Conservation (phyloP, 2,888 invertebrate species). For the Tetramorium bicarinatum region DNA sequence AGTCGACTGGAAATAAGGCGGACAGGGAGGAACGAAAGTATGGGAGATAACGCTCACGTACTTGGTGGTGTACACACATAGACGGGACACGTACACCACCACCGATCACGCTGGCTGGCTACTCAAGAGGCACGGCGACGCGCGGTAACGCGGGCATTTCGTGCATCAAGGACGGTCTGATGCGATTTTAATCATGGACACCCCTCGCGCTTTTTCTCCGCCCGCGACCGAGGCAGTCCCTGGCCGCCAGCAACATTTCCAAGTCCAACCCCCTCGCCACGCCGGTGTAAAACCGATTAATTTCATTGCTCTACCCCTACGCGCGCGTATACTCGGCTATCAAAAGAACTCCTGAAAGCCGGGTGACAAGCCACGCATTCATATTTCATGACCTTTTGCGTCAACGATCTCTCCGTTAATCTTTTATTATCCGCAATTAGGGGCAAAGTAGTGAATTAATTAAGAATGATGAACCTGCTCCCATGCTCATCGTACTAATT, state of each 20-base stretch:
- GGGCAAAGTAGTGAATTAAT: conserved; percentile 54
- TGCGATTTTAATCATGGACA: conserved; percentile 80
- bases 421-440: conserved; percentile 54
- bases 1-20: conserved; percentile 63
- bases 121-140: conserved; percentile 58
- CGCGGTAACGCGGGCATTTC: conserved; percentile 79
- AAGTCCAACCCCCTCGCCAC: conserved; percentile 71
- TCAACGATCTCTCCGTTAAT: conserved; percentile 52
- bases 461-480: conserved; percentile 27
- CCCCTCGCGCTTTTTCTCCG: conserved; percentile 72
- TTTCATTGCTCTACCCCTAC: conserved; percentile 60
- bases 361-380: conserved; percentile 63
- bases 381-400: conserved; percentile 64
- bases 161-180: conserved; percentile 80
- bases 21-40: conserved; percentile 64
- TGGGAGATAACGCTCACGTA: conserved; percentile 61
- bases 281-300: conserved; percentile 75
- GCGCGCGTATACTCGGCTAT: conserved; percentile 45
- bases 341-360: conserved; percentile 65
- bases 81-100: conserved; percentile 16
- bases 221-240: conserved; percentile 56
- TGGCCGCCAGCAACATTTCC: conserved; percentile 59
- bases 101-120: conserved; percentile 33
- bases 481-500: background rate
- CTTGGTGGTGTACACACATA: conserved; percentile 23